Evolutionary conservation across 2,113 vertebrate genomes (phyloP), one percentile per base, ranked within the genome.

Genomic region (Chaetodon auriga): DNA sequence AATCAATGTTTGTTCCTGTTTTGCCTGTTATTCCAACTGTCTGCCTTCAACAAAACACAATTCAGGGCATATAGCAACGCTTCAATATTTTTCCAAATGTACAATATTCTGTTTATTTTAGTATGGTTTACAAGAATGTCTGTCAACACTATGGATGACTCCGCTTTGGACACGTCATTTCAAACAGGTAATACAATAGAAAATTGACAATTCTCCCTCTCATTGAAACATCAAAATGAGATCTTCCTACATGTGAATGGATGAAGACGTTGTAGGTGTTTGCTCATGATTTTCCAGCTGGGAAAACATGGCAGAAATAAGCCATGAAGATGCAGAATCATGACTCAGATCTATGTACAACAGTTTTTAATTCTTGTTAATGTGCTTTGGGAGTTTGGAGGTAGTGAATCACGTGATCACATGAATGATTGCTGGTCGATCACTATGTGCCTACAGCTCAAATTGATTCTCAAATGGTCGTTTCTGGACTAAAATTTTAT

Each of bases 141-240:
- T 43, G 35, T 77, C 55, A 64, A 55, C 18, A 46, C 4, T 13
- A 48, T 16, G 11, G 53, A 49, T 58, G 43, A 66, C 30, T 48
- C 11, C 19, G 11, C 38, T 57, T 43, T 35, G n/a, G n/a, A 65
- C 12, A 21, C 57, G 60, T 78, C 68, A 76, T 71, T 77, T 65
- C 41, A 70, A 21, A 63, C 25, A 5, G 35, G 11, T 57, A 49
- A 18, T 5, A 68, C 18, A 53, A 62, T 9, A 19, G 46, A 54
- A 64, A 43, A 53, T 11, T 43, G 43, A 51, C 53, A 51, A 62
- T 36, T 62, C 8, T 51, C 30, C 49, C n/a, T 30, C 7, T 60
- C n/a, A 25, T 5, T 11, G 30, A 65, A 15, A 8, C 43, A 21
- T 38, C 51, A 21, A 36, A 35, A 14, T 14, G 23, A 18, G 60